A percentile compares a stretch with the other conserved stretches of the same genome.
phyloP scores from a whole-genome alignment of 1,140 invertebrate genomes.

The Steinernema khuongi region DNA sequence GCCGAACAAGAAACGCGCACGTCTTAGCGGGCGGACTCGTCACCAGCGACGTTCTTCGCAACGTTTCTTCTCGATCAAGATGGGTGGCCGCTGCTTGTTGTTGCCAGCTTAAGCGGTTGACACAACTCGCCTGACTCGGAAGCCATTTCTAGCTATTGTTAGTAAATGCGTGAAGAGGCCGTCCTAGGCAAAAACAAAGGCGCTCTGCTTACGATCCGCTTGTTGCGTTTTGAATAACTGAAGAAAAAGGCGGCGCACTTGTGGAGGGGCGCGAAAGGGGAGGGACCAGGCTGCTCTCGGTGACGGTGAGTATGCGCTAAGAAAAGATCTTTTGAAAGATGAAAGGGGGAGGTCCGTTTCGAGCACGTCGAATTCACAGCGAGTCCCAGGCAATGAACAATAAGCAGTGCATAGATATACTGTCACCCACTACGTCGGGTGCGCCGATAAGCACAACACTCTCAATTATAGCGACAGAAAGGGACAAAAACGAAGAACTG shows the following conservation, averaged over 20 bases:
- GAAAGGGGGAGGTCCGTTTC: too few species aligned
- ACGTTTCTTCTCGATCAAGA: neutral
- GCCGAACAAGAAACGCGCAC: neutral
- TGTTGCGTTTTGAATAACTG: conserved; percentile 12
- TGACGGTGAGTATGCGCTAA: too few species aligned
- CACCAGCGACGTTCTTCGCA: conserved; percentile 11
- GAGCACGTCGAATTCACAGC: too few species aligned
- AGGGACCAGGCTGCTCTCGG: neutral
- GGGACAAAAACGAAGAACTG: too few species aligned
- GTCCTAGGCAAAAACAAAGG: neutral
- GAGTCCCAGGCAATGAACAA: too few species aligned
- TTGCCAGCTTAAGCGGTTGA: neutral
- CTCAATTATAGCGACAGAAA: too few species aligned
- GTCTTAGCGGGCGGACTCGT: too few species aligned
- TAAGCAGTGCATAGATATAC: too few species aligned
- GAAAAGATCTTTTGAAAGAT: too few species aligned
- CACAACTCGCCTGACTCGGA: neutral
- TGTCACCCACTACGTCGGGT: too few species aligned
- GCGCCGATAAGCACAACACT: too few species aligned
- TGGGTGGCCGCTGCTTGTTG: neutral
- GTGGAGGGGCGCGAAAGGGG: neutral
- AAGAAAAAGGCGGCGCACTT: conserved; percentile 3
- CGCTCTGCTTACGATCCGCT: conserved; percentile 13
- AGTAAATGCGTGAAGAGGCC: neutral
- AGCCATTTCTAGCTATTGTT: neutral